Conservation (phyloP, 1,140 invertebrate genomes). For the Gryon sp. region DNA sequence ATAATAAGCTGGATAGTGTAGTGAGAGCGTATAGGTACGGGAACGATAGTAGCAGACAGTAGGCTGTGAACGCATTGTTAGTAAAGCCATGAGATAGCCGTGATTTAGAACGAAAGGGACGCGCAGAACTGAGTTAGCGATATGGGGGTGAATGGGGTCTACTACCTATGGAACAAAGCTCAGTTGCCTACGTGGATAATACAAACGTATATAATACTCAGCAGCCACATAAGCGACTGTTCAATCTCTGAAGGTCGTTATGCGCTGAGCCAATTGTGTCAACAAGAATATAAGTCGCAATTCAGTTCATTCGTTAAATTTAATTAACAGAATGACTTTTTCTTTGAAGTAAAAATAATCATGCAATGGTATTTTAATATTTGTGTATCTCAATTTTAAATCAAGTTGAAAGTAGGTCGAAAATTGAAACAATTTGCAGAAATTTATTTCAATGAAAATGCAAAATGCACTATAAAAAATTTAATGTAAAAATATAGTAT, state of each 20-base stretch:
- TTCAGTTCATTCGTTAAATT: no score
- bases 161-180: constrained; percentile 56
- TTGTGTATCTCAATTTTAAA: no score
- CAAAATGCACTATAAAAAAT: no score
- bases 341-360: no score
- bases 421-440: no score
- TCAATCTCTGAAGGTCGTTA: constrained; percentile 34
- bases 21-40: constrained; percentile 28
- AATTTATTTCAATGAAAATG: no score
- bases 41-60: constrained; percentile 41
- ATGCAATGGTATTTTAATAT: no score
- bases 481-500: no score
- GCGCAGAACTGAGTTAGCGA: constrained; percentile 46
- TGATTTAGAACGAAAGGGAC: constrained; percentile 67
- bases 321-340: no score
- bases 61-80: constrained; percentile 66
- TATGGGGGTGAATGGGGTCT: constrained; percentile 23
- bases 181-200: constrained; percentile 30
- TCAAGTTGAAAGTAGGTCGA: no score
- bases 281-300: no score
- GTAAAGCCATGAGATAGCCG: constrained; percentile 66
- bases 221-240: constrained; percentile 36
- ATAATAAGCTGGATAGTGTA: constrained; percentile 63
- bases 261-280: constrained; percentile 45
- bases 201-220: constrained; percentile 23